Evolutionary conservation across 2,113 vertebrate genomes (phyloP).

Genomic region (Typhlomys cinereus): DNA sequence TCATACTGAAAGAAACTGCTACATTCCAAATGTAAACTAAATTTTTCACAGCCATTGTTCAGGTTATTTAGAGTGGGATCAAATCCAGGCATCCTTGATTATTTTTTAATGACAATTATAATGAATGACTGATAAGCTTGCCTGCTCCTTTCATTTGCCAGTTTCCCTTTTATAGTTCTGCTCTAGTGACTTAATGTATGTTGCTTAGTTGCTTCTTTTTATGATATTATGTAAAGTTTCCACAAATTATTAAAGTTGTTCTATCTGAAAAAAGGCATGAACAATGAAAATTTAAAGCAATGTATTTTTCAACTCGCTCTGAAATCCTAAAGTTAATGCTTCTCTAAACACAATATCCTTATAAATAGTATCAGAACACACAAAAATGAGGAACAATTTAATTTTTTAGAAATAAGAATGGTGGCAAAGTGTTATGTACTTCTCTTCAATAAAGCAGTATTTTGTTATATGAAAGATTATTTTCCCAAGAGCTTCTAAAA

Average conservation of each 20-base stretch:
- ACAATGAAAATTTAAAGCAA: not conserved
- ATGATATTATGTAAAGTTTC: no score
- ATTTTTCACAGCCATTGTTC: not conserved
- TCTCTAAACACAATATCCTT: not conserved
- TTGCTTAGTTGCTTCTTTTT: no score
- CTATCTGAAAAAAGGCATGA: slow-evolving; percentile 10
- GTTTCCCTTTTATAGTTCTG: not conserved
- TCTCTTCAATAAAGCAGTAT: not conserved
- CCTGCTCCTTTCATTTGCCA: not conserved
- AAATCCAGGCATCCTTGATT: not conserved
- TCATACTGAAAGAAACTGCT: not conserved
- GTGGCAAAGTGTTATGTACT: not conserved
- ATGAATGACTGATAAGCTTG: not conserved
- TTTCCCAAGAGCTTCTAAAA: not conserved
- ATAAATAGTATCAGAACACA: not conserved
- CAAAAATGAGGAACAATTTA: not conserved
- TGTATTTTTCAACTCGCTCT: not conserved
- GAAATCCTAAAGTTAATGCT: not conserved
- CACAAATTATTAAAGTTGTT: not conserved
- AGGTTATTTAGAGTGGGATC: not conserved
- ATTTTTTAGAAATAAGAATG: not conserved
- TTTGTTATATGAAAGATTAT: not conserved
- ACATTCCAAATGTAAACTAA: not conserved
- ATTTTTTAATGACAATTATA: not conserved
- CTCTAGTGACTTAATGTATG: not conserved